phyloP scores from a whole-genome alignment of 2,113 vertebrate genomes.

The Aspiorhynchus laticeps region DNA sequence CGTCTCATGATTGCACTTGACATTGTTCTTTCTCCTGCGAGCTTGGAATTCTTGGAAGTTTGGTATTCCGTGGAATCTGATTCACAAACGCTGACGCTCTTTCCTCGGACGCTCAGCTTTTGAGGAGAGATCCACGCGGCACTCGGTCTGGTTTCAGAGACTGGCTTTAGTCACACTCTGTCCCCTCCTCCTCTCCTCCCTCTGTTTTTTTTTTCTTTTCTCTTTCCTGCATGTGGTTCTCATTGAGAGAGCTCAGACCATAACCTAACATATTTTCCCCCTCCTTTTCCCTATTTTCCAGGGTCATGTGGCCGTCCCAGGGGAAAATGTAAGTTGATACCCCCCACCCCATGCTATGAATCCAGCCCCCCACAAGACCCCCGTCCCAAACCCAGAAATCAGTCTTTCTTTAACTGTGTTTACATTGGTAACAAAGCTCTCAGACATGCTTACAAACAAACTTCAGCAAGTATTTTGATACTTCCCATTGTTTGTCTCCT shows the following conservation, averaged over 20 bases:
- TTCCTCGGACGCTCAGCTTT: constrained; percentile 73
- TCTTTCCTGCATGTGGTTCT: constrained; percentile 77
- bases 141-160: constrained; percentile 56
- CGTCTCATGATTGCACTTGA: constrained; percentile 78
- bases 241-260: constrained; percentile 74
- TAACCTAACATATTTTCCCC: constrained; percentile 65
- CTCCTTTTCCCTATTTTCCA: constrained; percentile 61
- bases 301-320: constrained; percentile 71
- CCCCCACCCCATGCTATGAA: constrained; percentile 53
- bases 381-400: constrained; percentile 34
- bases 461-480: background rate
- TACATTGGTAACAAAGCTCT: constrained; percentile 17
- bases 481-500: constrained; percentile 1
- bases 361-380: constrained; percentile 45
- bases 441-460: constrained; percentile 31
- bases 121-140: constrained; percentile 68
- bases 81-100: constrained; percentile 16
- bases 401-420: constrained; percentile 32
- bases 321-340: constrained; percentile 69
- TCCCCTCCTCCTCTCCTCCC: constrained; percentile 46
- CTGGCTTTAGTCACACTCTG: constrained; percentile 66
- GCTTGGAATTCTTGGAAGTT: constrained; percentile 26
- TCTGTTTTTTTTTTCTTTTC: constrained; percentile 53
- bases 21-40: constrained; percentile 59
- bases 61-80: constrained; percentile 43